These are phyloP conservation scores for Seison nebaliae DNA, from an alignment of 1,140 invertebrate genomes.

Conservation along the genomic window DNA sequence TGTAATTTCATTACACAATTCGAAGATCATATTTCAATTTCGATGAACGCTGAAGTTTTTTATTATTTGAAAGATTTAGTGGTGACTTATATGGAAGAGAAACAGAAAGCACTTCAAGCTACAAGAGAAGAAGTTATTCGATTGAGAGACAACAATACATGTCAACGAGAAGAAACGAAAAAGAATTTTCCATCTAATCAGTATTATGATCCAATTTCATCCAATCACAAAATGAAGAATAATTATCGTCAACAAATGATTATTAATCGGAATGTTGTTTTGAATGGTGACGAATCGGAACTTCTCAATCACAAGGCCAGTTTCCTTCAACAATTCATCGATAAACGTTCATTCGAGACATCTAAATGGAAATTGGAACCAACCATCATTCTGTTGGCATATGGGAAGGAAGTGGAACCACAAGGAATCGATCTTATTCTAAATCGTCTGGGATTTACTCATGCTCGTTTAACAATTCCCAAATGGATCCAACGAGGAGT, in stretches of 20 bases:
- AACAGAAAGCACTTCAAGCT: slow-evolving; percentile 22
- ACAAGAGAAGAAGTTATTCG: too few relatives aligned
- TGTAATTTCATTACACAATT: slow-evolving; percentile 92
- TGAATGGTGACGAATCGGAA: slow-evolving; percentile 23
- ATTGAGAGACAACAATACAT: too few relatives aligned
- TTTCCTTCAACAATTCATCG: too few relatives aligned
- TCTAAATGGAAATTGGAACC: slow-evolving; percentile 91
- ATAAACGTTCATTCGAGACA: slow-evolving; percentile 70
- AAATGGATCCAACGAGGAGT: slow-evolving; percentile 93
- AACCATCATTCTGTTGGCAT: slow-evolving; percentile 46
- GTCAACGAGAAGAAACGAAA: too few relatives aligned
- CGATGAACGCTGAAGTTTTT: slow-evolving; percentile 83
- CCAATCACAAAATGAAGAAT: too few relatives aligned
- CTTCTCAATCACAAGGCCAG: slow-evolving; percentile 18
- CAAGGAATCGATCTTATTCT: slow-evolving; percentile 56
- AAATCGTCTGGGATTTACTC: slow-evolving; percentile 76
- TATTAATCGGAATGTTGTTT: too few relatives aligned
- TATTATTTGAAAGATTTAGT: slow-evolving; percentile 88
- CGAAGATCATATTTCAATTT: slow-evolving; percentile 87
- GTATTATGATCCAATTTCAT: too few relatives aligned
- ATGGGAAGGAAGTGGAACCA: slow-evolving; percentile 6
- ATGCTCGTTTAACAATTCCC: slow-evolving; percentile 83
- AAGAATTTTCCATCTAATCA: too few relatives aligned
- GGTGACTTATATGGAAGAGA: slow-evolving; percentile 53
- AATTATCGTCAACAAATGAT: too few relatives aligned